These are phyloP conservation scores for Anthoscopus minutus DNA, from an alignment of 2,113 vertebrate species.

Conservation along the genomic window DNA sequence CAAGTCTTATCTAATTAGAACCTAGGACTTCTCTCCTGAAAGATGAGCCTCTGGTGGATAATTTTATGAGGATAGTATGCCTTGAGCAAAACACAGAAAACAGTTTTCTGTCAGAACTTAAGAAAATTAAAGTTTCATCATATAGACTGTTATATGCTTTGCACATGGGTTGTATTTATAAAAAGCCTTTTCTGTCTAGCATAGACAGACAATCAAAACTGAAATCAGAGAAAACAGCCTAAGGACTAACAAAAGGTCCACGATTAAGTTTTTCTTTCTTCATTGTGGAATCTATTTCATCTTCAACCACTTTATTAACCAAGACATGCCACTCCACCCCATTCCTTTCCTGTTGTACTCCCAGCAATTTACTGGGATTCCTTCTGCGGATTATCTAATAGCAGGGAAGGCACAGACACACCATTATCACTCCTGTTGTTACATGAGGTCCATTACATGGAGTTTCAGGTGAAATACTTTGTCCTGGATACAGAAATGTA, in stretches of 20 bases:
- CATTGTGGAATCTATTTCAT: not conserved
- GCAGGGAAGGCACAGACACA: not conserved
- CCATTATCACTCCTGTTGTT: not conserved
- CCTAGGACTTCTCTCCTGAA: not conserved
- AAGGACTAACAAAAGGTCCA: not conserved
- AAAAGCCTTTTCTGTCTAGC: not conserved
- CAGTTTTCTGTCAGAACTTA: not conserved
- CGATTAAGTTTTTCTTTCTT: not conserved
- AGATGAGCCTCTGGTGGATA: not conserved
- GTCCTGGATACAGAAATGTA: not conserved
- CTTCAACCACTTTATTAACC: not conserved
- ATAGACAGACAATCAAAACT: not conserved
- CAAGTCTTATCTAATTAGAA: conserved; percentile 4
- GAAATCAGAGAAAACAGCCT: not conserved
- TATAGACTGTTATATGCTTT: not conserved
- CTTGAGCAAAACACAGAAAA: not conserved
- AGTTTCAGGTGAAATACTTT: conserved; percentile 11
- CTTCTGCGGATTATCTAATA: not conserved
- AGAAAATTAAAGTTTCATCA: not conserved
- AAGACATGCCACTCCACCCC: not conserved
- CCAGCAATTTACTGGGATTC: not conserved
- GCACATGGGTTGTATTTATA: not conserved
- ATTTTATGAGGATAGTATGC: not conserved
- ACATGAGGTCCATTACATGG: not conserved
- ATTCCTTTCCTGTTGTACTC: not conserved